phyloP scores from a whole-genome alignment of 2,797 vertebrate genomes.

The Geotrypetes seraphini region DNA sequence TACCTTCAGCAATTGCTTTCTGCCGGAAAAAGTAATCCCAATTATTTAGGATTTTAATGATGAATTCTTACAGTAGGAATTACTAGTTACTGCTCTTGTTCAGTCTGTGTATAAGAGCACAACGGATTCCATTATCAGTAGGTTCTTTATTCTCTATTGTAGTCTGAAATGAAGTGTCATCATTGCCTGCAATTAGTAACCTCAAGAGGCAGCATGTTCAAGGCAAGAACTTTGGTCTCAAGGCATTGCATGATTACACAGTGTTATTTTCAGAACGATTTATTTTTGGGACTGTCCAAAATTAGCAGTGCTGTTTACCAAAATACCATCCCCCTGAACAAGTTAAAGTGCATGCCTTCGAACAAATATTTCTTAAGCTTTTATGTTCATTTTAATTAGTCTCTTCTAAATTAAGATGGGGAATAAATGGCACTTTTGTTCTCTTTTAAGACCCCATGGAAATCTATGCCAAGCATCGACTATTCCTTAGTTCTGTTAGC shows the following conservation, averaged over 20 bases:
- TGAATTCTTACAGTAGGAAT: background rate
- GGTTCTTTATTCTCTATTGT: background rate
- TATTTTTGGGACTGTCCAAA: slow-evolving; percentile 40
- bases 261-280: slow-evolving; percentile 35
- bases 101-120: no score
- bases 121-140: background rate
- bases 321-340: slow-evolving; percentile 39
- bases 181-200: slow-evolving; percentile 24
- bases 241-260: slow-evolving; percentile 22
- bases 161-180: slow-evolving; percentile 7
- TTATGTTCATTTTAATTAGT: slow-evolving; percentile 49
- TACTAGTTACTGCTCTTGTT: background rate
- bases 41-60: background rate
- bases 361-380: slow-evolving; percentile 40
- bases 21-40: background rate
- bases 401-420: slow-evolving; percentile 48
- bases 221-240: slow-evolving; percentile 20
- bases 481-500: no score
- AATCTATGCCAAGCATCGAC: slow-evolving; percentile 40
- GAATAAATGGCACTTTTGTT: slow-evolving; percentile 53
- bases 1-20: background rate
- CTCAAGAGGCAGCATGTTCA: slow-evolving; percentile 9
- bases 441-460: slow-evolving; percentile 49
- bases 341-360: slow-evolving; percentile 40
- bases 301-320: slow-evolving; percentile 48